phyloP scores from a whole-genome alignment of 2,888 invertebrate genomes.

The Mylabris sibirica region DNA sequence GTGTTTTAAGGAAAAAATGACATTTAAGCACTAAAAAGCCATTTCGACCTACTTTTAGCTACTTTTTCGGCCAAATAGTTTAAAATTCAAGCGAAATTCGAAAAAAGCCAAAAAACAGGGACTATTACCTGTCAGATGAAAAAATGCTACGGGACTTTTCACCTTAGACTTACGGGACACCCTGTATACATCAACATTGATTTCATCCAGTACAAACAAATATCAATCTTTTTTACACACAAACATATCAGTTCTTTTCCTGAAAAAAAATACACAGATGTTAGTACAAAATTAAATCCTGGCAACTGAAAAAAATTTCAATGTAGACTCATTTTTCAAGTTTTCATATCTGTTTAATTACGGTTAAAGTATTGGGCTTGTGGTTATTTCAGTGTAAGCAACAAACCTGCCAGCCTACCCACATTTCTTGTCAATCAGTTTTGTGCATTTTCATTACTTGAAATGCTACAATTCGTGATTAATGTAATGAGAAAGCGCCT shows the following conservation, averaged over 20 bases:
- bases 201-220: neutral
- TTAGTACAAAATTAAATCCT: slow-evolving; percentile 1
- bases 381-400: slow-evolving; percentile 43
- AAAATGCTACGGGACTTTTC: too few relatives aligned
- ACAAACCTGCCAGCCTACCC: slow-evolving; percentile 47
- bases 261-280: neutral
- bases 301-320: neutral
- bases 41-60: too few relatives aligned
- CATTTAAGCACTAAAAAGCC: too few relatives aligned
- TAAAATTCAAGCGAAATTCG: too few relatives aligned
- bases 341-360: neutral
- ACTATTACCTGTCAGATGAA: too few relatives aligned
- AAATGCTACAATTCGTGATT: too few relatives aligned
- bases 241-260: neutral
- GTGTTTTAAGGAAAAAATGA: too few relatives aligned
- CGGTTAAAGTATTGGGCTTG: slow-evolving; percentile 31
- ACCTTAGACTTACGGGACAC: too few relatives aligned
- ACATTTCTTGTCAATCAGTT: slow-evolving; percentile 39
- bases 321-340: neutral
- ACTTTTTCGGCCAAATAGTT: too few relatives aligned
- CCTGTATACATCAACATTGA: too few relatives aligned
- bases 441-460: slow-evolving; percentile 28
- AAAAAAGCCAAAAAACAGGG: too few relatives aligned
- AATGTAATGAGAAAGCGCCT: slow-evolving; percentile 34
- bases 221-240: slow-evolving; percentile 10